Conservation (phyloP, 2,797 vertebrate genomes). For the Euphonia xanthogaster region DNA sequence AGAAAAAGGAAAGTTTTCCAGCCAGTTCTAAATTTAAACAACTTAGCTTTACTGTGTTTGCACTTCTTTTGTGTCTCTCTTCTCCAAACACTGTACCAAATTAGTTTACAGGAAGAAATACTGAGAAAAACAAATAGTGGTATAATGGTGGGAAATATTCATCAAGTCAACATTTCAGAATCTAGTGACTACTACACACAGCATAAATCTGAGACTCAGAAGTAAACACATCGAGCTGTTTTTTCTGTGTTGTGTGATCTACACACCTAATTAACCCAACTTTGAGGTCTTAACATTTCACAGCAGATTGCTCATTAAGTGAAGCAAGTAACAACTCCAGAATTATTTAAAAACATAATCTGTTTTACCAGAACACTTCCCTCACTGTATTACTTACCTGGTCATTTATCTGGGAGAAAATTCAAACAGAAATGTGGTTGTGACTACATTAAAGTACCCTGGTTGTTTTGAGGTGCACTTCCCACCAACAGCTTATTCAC, state of each 20-base stretch:
- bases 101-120: conserved; percentile 36
- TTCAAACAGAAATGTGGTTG: not conserved
- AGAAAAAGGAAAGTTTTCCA: conserved; percentile 19
- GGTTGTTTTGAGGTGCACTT: not conserved
- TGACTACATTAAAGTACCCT: not conserved
- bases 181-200: not conserved
- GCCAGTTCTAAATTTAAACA: conserved; percentile 41
- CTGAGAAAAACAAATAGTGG: not conserved
- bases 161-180: not conserved
- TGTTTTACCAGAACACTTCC: not conserved
- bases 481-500: not conserved
- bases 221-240: not conserved
- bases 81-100: conserved; percentile 23
- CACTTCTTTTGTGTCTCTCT: conserved; percentile 27
- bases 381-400: not conserved
- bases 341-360: not conserved
- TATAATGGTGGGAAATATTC: not conserved
- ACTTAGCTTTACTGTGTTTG: conserved; percentile 33
- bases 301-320: not conserved
- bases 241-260: not conserved
- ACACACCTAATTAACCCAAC: not conserved
- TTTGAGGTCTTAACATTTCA: not conserved
- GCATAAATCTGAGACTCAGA: not conserved
- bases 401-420: not conserved
- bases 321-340: not conserved